Conservation (phyloP, 2,113 vertebrate species). For the Amazona guildingii region DNA sequence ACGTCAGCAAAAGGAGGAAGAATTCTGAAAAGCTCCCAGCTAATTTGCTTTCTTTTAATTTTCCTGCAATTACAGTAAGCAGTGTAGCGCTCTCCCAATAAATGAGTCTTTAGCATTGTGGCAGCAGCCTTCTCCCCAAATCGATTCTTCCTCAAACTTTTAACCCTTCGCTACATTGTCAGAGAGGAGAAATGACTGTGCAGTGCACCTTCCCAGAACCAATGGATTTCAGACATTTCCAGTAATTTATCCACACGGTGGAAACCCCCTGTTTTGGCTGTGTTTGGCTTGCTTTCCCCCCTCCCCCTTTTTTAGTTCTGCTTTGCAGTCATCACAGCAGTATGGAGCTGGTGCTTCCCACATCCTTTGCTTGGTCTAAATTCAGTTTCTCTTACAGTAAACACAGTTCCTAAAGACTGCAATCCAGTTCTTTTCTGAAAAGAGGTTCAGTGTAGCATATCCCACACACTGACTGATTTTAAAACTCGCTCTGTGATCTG, state of each 20-base stretch:
- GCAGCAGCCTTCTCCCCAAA: not conserved
- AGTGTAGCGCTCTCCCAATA: conserved; percentile 44
- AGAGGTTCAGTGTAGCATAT: conserved; percentile 36
- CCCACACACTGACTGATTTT: conserved; percentile 44
- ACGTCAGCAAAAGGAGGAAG: conserved; percentile 64
- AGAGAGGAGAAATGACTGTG: not conserved
- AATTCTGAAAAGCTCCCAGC: conserved; percentile 56
- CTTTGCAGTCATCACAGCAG: conserved; percentile 34
- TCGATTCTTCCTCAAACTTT: not conserved
- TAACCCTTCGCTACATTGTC: not conserved
- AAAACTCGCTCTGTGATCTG: not conserved
- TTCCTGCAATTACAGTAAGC: conserved; percentile 63
- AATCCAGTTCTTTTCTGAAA: conserved; percentile 52
- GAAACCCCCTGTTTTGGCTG: conserved; percentile 51
- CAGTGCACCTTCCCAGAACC: not conserved
- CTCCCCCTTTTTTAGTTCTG: not conserved
- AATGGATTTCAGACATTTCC: conserved; percentile 25
- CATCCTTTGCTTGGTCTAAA: conserved; percentile 58
- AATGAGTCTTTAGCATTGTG: conserved; percentile 39
- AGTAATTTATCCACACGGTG: not conserved
- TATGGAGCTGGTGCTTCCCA: conserved; percentile 53
- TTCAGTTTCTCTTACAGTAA: conserved; percentile 65
- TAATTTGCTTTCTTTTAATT: conserved; percentile 71
- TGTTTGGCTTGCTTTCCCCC: not conserved
- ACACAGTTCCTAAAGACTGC: conserved; percentile 43